Base-by-base conservation (phyloP, 23 tunicate genomes). In the Styela clava region DNA sequence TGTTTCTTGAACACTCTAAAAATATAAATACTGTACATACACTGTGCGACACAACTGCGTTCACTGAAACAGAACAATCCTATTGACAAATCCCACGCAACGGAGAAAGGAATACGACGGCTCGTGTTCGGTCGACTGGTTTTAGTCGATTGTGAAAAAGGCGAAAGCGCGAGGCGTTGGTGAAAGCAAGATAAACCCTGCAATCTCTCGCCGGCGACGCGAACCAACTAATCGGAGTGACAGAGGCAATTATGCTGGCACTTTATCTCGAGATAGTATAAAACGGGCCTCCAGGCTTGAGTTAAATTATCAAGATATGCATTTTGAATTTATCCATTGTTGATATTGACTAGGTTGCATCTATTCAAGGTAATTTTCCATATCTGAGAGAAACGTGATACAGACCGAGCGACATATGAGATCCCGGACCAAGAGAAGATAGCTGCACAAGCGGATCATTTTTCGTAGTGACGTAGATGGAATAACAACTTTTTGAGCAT, bases 41-140 rank as follows among this genome's bases (percentile, higher is more conserved):
- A 44, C 56, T 44, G 29, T 65, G 18, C 29, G 70, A 16, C 29
- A 27, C 16, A 65, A 65, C 70, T 24, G 77, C 77, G 35, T 21
- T 34, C 34, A 34, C 77, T 32, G 37, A 30, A 21, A 30, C 37
- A 26, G 77, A 30, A 71, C 77, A 71, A 71, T 71, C 20, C 34
- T 71, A 30, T 32, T 71, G 77, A 32, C 77, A 32, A 30, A 71
- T 71, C 77, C 31, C 77, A 26, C 77, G 77, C 77, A 71, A 3
- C 3, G 5, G 77, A 33, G 35, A 27, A 71, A 71, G 34, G 77
- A 30, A 28, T 32, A 34, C 37, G 34, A 44, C 56, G 7, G 56
- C 56, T 44, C 56, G 7, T 44, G 56, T 44, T 44, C 56, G 56
- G 56, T 44, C 56, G 56, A 44, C 56, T 44, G 56, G 56, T 44